Percentiles rank a stretch among this genome's conserved stretches.
Evolutionary conservation across 1,140 invertebrate species (phyloP).

Genomic region (Pygmarrhopalites habei): DNA sequence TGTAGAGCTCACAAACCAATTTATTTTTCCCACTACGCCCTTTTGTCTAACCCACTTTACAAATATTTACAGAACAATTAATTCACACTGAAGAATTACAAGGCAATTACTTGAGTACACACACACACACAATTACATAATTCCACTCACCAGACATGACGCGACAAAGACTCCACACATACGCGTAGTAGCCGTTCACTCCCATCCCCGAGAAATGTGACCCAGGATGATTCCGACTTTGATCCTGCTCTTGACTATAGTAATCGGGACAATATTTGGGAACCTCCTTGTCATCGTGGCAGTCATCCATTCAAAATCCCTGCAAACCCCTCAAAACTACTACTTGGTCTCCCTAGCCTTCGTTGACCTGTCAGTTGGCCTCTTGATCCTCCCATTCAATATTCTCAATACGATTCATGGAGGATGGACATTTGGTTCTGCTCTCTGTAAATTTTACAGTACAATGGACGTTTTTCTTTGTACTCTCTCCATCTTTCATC

Average conservation of each 20-base stretch:
- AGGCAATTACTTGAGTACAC: too few relatives aligned
- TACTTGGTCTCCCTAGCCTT: constrained; percentile 13
- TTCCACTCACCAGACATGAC: too few relatives aligned
- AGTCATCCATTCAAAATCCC: background rate
- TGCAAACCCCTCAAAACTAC: constrained; percentile 11
- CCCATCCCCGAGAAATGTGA: too few relatives aligned
- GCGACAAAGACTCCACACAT: too few relatives aligned
- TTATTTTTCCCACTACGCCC: too few relatives aligned
- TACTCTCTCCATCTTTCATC: constrained; percentile 78
- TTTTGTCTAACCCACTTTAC: too few relatives aligned
- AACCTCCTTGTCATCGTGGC: constrained; percentile 16
- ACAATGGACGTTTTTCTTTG: constrained; percentile 12
- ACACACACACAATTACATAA: too few relatives aligned
- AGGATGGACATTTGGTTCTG: constrained; percentile 3
- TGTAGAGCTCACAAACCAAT: too few relatives aligned
- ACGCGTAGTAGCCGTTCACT: too few relatives aligned
- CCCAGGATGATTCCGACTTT: background rate
- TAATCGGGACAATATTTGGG: background rate
- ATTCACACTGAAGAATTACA: too few relatives aligned
- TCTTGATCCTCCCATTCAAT: constrained; percentile 19
- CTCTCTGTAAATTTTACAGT: constrained; percentile 13
- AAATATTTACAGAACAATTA: too few relatives aligned
- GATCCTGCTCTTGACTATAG: background rate
- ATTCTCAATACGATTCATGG: constrained; percentile 33
- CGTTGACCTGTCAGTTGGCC: constrained; percentile 15